These are phyloP conservation scores for Enteromius mattozi DNA, from an alignment of 2,797 vertebrate genomes.

Conservation along the genomic window DNA sequence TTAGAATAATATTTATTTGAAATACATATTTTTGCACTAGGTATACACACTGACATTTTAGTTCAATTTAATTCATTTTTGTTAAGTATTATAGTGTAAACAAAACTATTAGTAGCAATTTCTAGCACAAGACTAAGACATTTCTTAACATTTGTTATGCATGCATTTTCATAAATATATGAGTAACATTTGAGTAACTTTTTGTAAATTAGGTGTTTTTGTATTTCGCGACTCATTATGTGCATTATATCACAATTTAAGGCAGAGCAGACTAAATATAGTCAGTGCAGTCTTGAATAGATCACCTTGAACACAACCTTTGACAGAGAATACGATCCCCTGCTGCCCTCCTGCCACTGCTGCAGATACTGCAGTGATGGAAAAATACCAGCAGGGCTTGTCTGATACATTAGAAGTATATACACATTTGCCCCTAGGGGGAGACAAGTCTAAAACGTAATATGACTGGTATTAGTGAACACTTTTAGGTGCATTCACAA, in stretches of 20 bases:
- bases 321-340: slow-evolving; percentile 41
- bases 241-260: neutral
- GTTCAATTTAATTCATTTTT: neutral
- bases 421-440: neutral
- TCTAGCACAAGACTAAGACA: neutral
- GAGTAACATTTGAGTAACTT: neutral
- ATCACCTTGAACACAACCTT: slow-evolving; percentile 44
- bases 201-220: neutral
- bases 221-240: neutral
- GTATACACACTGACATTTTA: neutral
- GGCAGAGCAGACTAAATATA: slow-evolving; percentile 44
- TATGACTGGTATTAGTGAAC: neutral
- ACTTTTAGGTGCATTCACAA: neutral
- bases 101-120: neutral
- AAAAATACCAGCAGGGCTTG: slow-evolving; percentile 34
- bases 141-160: neutral
- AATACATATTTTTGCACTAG: neutral
- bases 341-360: slow-evolving; percentile 24
- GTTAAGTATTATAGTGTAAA: too few relatives aligned
- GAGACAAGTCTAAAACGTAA: neutral
- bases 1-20: neutral
- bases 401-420: slow-evolving; percentile 4
- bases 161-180: neutral
- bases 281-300: slow-evolving; percentile 51
- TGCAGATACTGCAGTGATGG: slow-evolving; percentile 33